Evolutionary conservation across 2,113 vertebrate species (phyloP).

Genomic region (Emydura subglobosa): DNA sequence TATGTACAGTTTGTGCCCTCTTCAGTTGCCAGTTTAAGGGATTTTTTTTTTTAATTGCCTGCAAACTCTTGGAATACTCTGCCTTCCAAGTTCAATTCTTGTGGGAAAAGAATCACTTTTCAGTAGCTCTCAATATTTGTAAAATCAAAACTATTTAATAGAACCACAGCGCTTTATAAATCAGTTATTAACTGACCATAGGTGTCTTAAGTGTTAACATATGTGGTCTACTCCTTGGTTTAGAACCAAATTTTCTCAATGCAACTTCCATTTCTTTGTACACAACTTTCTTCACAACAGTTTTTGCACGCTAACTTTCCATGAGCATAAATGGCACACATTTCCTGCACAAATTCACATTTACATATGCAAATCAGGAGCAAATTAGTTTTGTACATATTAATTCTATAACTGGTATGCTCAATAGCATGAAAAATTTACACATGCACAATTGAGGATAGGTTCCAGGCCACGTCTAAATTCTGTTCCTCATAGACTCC

Average conservation of each 20-base stretch:
- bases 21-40: background rate
- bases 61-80: background rate
- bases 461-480: background rate
- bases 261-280: conserved; percentile 45
- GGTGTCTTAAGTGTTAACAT: conserved; percentile 37
- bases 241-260: background rate
- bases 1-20: background rate
- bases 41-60: background rate
- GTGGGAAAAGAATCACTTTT: background rate
- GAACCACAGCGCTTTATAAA: conserved; percentile 33
- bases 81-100: background rate
- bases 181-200: background rate
- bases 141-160: conserved; percentile 21
- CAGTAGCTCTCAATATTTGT: background rate
- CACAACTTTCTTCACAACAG: background rate
- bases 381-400: background rate
- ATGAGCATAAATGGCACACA: background rate
- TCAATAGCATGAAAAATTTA: fast-evolving
- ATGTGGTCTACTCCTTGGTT: conserved; percentile 30
- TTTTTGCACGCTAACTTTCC: conserved; percentile 23
- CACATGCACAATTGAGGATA: fast-evolving
- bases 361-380: conserved; percentile 26
- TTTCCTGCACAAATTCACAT: background rate
- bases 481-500: background rate
- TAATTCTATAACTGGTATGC: background rate